phyloP scores from a whole-genome alignment of 2,797 vertebrate species.

The Furcifer pardalis region DNA sequence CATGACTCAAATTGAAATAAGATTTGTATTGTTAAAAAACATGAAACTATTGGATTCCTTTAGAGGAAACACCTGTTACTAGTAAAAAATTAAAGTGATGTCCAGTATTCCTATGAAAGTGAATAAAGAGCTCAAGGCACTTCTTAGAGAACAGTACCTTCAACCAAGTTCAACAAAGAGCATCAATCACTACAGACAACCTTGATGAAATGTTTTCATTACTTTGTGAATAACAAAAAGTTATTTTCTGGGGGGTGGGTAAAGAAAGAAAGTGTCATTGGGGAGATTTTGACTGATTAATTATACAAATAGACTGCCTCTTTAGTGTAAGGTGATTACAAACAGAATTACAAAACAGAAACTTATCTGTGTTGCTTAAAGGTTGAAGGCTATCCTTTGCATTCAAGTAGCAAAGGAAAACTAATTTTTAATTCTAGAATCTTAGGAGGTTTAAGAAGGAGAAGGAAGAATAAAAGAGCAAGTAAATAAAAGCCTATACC shows the following conservation, averaged over 20 bases:
- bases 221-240: constrained; percentile 57
- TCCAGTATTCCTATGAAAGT: constrained; percentile 56
- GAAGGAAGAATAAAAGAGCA: constrained; percentile 21
- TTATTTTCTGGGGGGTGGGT: constrained; percentile 31
- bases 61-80: constrained; percentile 63
- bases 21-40: constrained; percentile 61
- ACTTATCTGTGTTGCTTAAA: constrained; percentile 45
- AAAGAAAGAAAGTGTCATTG: constrained; percentile 37
- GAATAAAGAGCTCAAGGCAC: constrained; percentile 66
- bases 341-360: constrained; percentile 52
- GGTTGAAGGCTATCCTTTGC: constrained; percentile 33
- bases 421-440: constrained; percentile 36
- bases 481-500: no score
- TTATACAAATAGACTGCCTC: constrained; percentile 67
- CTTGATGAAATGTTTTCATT: constrained; percentile 64
- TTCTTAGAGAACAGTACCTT: constrained; percentile 60
- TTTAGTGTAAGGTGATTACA: constrained; percentile 52
- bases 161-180: constrained; percentile 54
- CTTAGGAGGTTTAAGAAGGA: constrained; percentile 24
- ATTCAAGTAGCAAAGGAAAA: constrained; percentile 56
- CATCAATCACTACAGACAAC: constrained; percentile 61
- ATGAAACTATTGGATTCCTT: constrained; percentile 53
- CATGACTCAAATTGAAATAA: constrained; percentile 56
- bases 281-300: constrained; percentile 66
- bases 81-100: constrained; percentile 55